These are phyloP conservation scores for Stenchaetothrips biformis DNA, from an alignment of 2,888 invertebrate genomes.

Conservation along the genomic window DNA sequence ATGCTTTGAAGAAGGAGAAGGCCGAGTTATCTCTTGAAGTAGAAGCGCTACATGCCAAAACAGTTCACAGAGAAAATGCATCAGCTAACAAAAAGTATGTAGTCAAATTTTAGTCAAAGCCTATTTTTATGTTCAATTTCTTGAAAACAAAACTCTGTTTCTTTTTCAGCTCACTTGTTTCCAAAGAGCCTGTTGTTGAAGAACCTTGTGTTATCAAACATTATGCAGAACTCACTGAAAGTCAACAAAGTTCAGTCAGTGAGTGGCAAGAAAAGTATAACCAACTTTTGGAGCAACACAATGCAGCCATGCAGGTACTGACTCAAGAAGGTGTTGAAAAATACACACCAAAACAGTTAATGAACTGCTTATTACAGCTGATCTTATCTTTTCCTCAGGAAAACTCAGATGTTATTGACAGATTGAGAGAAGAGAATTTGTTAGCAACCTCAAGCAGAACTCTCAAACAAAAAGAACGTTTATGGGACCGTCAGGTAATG, in stretches of 20 bases:
- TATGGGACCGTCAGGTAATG: background rate
- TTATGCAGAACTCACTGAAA: background rate
- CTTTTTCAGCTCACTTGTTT: background rate
- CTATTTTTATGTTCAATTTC: background rate
- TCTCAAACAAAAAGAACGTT: background rate
- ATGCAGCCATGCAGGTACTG: background rate
- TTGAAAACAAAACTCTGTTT: background rate
- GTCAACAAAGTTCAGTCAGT: background rate
- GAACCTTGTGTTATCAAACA: background rate
- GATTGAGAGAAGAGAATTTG: background rate
- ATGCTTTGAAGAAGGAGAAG: slow-evolving; percentile 26
- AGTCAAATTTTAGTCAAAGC: too few species aligned
- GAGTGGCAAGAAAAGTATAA: slow-evolving; percentile 10
- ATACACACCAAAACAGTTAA: too few species aligned
- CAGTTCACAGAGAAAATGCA: background rate
- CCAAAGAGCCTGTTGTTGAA: background rate
- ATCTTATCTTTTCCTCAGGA: background rate
- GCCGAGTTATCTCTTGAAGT: background rate
- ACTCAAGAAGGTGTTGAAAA: too few species aligned
- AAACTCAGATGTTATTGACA: background rate
- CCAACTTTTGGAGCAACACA: background rate
- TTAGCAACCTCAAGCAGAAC: background rate
- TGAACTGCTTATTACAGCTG: too few species aligned
- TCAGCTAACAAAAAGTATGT: background rate
- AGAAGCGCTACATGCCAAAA: background rate